These are phyloP conservation scores for Sebastes reedi DNA, from an alignment of 2,797 vertebrate species.

Conservation along the genomic window DNA sequence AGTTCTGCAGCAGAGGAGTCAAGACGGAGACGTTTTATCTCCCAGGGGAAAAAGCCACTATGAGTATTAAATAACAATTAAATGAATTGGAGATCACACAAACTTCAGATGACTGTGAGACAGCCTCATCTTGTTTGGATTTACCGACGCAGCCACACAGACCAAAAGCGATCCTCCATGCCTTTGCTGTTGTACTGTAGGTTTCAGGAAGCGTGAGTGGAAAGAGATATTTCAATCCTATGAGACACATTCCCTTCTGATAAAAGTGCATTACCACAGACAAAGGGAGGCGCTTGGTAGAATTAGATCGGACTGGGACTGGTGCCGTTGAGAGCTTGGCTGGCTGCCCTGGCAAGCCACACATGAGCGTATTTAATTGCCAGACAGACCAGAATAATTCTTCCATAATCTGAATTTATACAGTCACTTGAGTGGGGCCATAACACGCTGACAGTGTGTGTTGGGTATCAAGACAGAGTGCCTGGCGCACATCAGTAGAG, in stretches of 20 bases:
- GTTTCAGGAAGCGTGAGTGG: conserved; percentile 54
- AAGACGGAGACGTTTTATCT: conserved; percentile 34
- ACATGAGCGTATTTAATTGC: conserved; percentile 91
- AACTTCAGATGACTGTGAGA: conserved; percentile 42
- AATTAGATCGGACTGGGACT: conserved; percentile 87
- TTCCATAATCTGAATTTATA: conserved; percentile 84
- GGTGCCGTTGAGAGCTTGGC: conserved; percentile 90
- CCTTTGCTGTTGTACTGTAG: conserved; percentile 36
- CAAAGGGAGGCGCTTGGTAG: conserved; percentile 84
- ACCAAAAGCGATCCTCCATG: conserved; percentile 37
- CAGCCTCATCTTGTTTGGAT: conserved; percentile 67
- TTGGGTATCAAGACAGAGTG: conserved; percentile 67
- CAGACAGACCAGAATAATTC: conserved; percentile 92
- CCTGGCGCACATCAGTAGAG: conserved; percentile 57
- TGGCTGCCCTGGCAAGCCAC: conserved; percentile 89
- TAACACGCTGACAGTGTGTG: conserved; percentile 73
- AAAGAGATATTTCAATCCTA: conserved; percentile 70
- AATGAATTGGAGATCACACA: conserved; percentile 48
- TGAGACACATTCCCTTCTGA: conserved; percentile 83
- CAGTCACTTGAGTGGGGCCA: conserved; percentile 71
- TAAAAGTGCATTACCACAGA: conserved; percentile 84
- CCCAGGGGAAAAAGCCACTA: conserved; percentile 26
- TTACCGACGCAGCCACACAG: conserved; percentile 35
- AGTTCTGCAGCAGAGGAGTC: conserved; percentile 28
- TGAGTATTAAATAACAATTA: conserved; percentile 55